A percentile compares a stretch with the other conserved stretches of the same genome.
These are phyloP conservation scores for Neoscelio sp. DNA, from an alignment of 2,888 invertebrate genomes.

Conservation along the genomic window DNA sequence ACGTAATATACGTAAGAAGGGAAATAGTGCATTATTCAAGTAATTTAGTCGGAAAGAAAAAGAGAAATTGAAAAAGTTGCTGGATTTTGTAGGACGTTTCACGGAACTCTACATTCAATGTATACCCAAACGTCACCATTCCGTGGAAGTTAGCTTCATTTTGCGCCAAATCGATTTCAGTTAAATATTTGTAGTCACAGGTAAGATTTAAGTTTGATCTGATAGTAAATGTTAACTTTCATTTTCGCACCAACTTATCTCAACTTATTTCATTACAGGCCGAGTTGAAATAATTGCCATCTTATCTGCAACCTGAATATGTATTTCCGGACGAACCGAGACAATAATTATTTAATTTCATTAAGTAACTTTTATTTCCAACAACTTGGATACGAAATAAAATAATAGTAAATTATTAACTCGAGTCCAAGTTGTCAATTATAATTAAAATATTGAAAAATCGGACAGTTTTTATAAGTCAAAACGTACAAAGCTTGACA, in stretches of 20 bases:
- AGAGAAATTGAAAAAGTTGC: conserved; percentile 32
- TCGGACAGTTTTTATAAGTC: too few relatives aligned
- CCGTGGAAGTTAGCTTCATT: conserved; percentile 5
- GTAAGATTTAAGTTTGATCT: neutral
- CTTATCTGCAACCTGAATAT: too few relatives aligned
- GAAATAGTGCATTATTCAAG: neutral
- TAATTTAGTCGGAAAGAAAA: conserved; percentile 5
- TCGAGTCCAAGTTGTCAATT: too few relatives aligned
- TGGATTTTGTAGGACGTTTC: conserved; percentile 21
- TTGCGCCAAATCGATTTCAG: conserved; percentile 11
- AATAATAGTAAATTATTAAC: too few relatives aligned
- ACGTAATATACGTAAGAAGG: neutral
- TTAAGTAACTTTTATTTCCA: too few relatives aligned
- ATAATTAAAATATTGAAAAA: too few relatives aligned
- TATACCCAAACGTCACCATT: neutral
- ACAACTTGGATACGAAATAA: too few relatives aligned
- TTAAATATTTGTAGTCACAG: conserved; percentile 23
- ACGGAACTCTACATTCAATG: conserved; percentile 16
- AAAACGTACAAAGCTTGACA: too few relatives aligned
- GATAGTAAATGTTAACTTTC: conserved; percentile 1
- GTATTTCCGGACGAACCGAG: too few relatives aligned
- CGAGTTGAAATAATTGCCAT: too few relatives aligned
- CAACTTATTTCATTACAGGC: too few relatives aligned
- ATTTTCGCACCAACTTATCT: neutral
- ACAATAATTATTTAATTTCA: neutral